Base-by-base conservation (phyloP, 2,888 invertebrate species). In the Patella depressa region DNA sequence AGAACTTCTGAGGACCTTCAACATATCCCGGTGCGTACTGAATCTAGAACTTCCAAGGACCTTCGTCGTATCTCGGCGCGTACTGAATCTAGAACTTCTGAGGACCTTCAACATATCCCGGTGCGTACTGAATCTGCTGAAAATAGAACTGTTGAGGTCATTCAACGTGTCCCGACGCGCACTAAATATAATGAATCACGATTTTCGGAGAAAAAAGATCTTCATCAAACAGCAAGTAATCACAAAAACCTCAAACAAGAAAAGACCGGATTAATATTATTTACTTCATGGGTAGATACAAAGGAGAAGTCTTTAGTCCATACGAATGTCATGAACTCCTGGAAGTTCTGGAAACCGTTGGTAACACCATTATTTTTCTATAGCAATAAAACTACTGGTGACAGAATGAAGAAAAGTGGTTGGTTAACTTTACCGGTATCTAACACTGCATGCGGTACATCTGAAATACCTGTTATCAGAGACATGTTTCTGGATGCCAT, bases 401-500 rank as follows among this genome's bases (percentile, higher is more conserved):
- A 73, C 0, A 70, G 71, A 15, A 75, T 77, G n/a, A 34, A 24
- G 73, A 45, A 71, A 12, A 59, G 17, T 34, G 71, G 73, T 4
- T 79, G 79, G 79, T 19, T 19, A 57, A 69, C 55, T 53, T 34
- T 53, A 14, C 34, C 73, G 15, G 34, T 75, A 0, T 65, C 71
- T 1, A 15, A 57, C 24, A 77, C 75, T 0, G 34, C 72, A 3
- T 78, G 80, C 65, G 74, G 77, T 9, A 19, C 9, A 11, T 45
- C 59, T 19, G 73, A 74, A 11, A 59, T 80, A 3, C 80, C 80
- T 14, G 73, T 78, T 54, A 71, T 79, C 7, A 55, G 80, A 11
- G 75, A 74, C 45, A 79, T 80, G 80, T 80, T 79, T 72, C 69
- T 57, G 12, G 70, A 45, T 29, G 72, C 75, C 57, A 55, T 77